Base-by-base conservation (phyloP, 2,888 invertebrate species). In the Orthonychiurus folsomi region DNA sequence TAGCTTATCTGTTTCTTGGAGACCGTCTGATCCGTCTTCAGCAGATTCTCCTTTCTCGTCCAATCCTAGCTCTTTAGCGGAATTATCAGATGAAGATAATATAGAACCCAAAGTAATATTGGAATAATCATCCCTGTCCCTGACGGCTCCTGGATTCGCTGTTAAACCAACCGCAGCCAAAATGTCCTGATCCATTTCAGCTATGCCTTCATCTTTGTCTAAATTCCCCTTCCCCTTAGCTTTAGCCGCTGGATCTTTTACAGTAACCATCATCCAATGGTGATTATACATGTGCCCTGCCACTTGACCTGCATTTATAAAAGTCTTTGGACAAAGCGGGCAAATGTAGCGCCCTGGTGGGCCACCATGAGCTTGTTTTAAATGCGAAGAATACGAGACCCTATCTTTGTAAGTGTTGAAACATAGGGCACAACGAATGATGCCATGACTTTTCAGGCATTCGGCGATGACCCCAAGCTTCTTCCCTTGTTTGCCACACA, bases 381-480 rank as follows among this genome's bases (percentile, higher is more conserved):
- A 54, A 48, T 72, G 72, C 12, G 28, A n/a, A 1, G 66, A 62
- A 27, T 69, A 69, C 50, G 69, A 65, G 23, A 37, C 27, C 50
- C 66, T 69, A 18, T 60, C 62, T 18, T 50, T 27, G 48, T 69
- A 72, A 1, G 71, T 66, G 52, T 72, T 72, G 66, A 72, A 72
- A 50, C 72, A 72, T 15, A 72, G 55, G 5, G 69, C 64, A 57
- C 72, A 72, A 21, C 72, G 60, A n/a, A 62, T 61, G 48, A 72
- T 59, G 26, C 72, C 71, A 50, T 73, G 73, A 57, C 52, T 25
- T 54, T 63, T 53, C 18, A 71, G 28, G 25, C 73, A 73, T 2
- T 66, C 68, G 9, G 67, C 63, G 60, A 69, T 66, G 1, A 55
- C 57, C 5, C 68, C 67, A 47, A 69, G 61, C 58, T 65, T 68